phyloP scores from a whole-genome alignment of 2,113 vertebrate genomes.

The Nematolebias whitei region DNA sequence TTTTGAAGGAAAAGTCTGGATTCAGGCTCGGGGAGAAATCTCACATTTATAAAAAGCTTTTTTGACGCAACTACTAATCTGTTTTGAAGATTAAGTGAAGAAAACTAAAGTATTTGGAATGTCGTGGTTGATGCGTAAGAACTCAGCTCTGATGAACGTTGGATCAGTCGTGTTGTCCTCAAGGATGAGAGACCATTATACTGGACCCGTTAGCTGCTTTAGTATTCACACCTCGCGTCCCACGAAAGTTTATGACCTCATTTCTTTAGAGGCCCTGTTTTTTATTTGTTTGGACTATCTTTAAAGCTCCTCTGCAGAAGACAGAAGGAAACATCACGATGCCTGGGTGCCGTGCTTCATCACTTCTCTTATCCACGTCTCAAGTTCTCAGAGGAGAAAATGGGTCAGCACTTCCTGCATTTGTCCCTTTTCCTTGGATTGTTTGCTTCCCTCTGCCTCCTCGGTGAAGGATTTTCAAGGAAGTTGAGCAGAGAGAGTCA shows the following conservation, averaged over 20 bases:
- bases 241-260: background rate
- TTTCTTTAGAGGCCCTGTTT: background rate
- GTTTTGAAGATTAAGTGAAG: conserved; percentile 29
- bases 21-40: no score
- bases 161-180: conserved; percentile 43
- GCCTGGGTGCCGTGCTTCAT: background rate
- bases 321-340: background rate
- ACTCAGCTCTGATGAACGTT: conserved; percentile 15
- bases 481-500: conserved; percentile 44
- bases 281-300: background rate
- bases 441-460: conserved; percentile 17
- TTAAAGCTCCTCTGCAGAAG: background rate
- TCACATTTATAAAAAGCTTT: no score
- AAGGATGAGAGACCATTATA: conserved; percentile 52
- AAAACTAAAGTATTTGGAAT: conserved; percentile 9
- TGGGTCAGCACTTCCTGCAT: conserved; percentile 51
- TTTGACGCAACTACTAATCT: conserved; percentile 6
- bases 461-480: conserved; percentile 45
- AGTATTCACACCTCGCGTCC: conserved; percentile 5
- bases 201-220: conserved; percentile 9
- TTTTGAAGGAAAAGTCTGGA: conserved; percentile 10
- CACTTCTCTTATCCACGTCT: conserved; percentile 24
- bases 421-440: conserved; percentile 62
- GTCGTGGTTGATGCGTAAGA: conserved; percentile 2
- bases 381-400: conserved; percentile 30